Evolutionary conservation across 2,113 vertebrate species (phyloP), one percentile per base, ranked within the genome.

Genomic region (Mustelus asterias): DNA sequence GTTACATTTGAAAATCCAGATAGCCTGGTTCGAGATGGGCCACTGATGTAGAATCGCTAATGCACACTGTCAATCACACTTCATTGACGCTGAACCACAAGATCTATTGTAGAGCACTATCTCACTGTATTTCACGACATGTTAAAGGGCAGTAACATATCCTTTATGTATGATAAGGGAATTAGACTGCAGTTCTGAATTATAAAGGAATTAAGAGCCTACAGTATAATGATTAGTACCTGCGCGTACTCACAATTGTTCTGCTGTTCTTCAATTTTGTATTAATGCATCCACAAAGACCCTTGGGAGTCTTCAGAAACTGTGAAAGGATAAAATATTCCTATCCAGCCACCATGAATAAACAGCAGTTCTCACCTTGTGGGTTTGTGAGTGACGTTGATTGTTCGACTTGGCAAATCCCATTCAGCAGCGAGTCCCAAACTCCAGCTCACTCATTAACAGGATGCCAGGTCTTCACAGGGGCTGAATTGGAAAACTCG

Each of bases 311-410:
- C 89, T 92, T 65, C 60, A 37, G n/a, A 93, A 67, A 44, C 80
- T 9, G n/a, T 37, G 60, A 22, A 58, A 90, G 22, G 60, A 93
- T 93, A 67, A 93, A 93, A 65, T 93, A 93, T 93, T 93, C 89
- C n/a, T 65, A 37, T 67, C 60, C 60, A 93, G n/a, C 58, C 29
- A 37, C 16, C 60, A 93, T 24, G 89, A 37, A 37, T 8, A 88
- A 93, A n/a, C 80, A 83, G 5, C 16, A 65, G 89, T 93, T 41
- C 89, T 93, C 89, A 93, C n/a, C 18, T 93, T 33, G 29, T 93
- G 89, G 89, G 33, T 65, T 93, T 93, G 89, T 93, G 89, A 93
- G 60, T 93, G 89, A 93, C 60, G 60, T 67, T 67, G 89, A 93
- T 93, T 93, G 89, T 63, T 93, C 6, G 65, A 93, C 89, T 93